Conservation (phyloP, 92 coral and sea anemone genomes). For the Parazoanthus swiftii region DNA sequence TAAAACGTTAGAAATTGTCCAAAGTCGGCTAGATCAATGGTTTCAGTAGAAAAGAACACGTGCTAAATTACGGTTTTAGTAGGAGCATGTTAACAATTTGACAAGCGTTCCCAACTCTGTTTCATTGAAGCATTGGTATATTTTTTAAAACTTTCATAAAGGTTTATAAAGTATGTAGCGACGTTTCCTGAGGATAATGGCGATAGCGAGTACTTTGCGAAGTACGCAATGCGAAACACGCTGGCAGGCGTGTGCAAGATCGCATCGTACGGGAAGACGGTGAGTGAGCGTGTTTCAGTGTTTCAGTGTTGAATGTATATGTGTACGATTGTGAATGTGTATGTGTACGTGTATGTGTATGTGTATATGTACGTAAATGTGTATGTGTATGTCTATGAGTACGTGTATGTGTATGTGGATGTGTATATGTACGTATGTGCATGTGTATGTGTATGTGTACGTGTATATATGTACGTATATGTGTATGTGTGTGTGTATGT, state of each 20-base stretch:
- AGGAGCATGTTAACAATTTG: no score
- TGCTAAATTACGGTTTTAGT: no score
- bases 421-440: not conserved
- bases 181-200: slow-evolving; percentile 90
- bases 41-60: no score
- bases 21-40: no score
- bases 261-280: slow-evolving; percentile 96
- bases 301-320: not conserved
- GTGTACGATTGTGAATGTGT: not conserved
- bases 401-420: not conserved
- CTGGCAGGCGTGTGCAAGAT: slow-evolving; percentile 87
- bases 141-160: slow-evolving; percentile 12
- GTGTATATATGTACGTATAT: not conserved
- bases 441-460: not conserved
- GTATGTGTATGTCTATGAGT: not conserved
- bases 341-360: not conserved
- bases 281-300: slow-evolving; percentile 27
- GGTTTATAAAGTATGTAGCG: slow-evolving; percentile 83
- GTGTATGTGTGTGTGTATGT: no score
- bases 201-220: slow-evolving; percentile 67
- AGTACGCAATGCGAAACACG: slow-evolving; percentile 93
- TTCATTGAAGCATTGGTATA: no score
- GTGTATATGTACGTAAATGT: not conserved
- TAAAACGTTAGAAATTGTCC: no score
- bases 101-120: no score